Base-by-base conservation (phyloP, 2,888 invertebrate genomes). In the Aplocera efformata region DNA sequence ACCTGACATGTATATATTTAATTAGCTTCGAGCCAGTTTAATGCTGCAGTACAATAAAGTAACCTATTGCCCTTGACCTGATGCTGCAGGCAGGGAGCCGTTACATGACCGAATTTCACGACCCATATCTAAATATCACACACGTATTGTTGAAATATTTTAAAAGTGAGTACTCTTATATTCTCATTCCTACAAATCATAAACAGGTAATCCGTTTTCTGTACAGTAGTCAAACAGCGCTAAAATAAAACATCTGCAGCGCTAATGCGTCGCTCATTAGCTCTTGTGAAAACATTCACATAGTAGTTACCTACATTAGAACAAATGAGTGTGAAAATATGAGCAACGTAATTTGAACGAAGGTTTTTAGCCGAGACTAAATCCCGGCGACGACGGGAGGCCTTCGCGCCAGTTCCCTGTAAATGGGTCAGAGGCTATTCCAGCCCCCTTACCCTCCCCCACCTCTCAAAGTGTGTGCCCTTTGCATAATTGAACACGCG, bases 371-470 rank as follows among this genome's bases (percentile, higher is more conserved):
- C 33, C 45, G 49, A 48, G 50, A 48, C 47, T 55, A 41, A 49
- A 53, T 50, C 55, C 55, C 56, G 50, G 52, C 42, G 11, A 23
- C 43, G 49, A 50, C 60, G 61, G 64, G 61, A 59, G 65, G 70
- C 67, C 69, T 73, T 67, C 68, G 68, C 68, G 68, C 69, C 74
- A 67, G 75, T 69, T 77, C 67, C 58, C 71, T 63, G 79, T 77
- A 85, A 84, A 79, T 85, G 81, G 85, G 85, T 85, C 85, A 85
- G 79, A 80, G 79, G 81, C 80, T 75, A 79, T 79, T 77, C 75
- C 75, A 53, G 40, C 53, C 55, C 57, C 52, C 53, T 52, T 52
- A 58, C 61, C 60, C 50, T 55, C 69, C 44, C 64, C 45, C 60
- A 58, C 64, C 67, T 71, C 60, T 57, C 60, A 68, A 67, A 67